These are phyloP conservation scores for Holotrichia oblita DNA, from an alignment of 1,140 invertebrate genomes.

Conservation along the genomic window DNA sequence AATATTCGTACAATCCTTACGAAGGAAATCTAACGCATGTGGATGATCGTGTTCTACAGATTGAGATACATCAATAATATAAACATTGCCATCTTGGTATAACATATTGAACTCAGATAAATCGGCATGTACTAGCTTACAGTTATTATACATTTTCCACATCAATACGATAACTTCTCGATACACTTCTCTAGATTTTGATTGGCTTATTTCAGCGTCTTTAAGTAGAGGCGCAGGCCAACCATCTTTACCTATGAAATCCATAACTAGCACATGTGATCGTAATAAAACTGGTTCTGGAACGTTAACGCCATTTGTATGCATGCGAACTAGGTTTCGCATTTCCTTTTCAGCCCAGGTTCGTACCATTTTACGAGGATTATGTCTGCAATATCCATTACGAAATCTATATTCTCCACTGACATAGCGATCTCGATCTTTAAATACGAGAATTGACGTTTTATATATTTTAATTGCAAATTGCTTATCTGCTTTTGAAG, in stretches of 20 bases:
- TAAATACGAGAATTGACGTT: constrained; percentile 96
- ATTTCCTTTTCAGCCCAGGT: constrained; percentile 99
- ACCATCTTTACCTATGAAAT: constrained; percentile 90
- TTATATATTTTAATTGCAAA: constrained; percentile 97
- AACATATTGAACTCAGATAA: constrained; percentile 97
- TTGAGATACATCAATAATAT: constrained; percentile 98
- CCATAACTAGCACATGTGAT: constrained; percentile 94
- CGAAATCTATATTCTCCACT: constrained; percentile 95
- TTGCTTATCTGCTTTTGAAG: constrained; percentile 76
- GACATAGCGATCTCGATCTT: constrained; percentile 98
- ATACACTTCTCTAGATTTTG: constrained; percentile 81
- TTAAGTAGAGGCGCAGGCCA: constrained; percentile 91
- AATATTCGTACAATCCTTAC: constrained; percentile 96
- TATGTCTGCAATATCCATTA: constrained; percentile 91
- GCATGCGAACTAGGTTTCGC: constrained; percentile 88
- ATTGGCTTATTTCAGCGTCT: constrained; percentile 75
- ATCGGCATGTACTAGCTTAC: constrained; percentile 96
- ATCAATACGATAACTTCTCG: constrained; percentile 89
- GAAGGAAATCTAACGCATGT: constrained; percentile 91
- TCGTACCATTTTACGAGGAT: constrained; percentile 96
- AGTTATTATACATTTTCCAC: constrained; percentile 93
- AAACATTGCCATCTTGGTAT: constrained; percentile 83
- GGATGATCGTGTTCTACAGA: constrained; percentile 98
- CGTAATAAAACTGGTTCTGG: constrained; percentile 87
- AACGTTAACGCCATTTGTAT: constrained; percentile 79